Base-by-base conservation (phyloP, 2,797 vertebrate species). In the Allobates femoralis region DNA sequence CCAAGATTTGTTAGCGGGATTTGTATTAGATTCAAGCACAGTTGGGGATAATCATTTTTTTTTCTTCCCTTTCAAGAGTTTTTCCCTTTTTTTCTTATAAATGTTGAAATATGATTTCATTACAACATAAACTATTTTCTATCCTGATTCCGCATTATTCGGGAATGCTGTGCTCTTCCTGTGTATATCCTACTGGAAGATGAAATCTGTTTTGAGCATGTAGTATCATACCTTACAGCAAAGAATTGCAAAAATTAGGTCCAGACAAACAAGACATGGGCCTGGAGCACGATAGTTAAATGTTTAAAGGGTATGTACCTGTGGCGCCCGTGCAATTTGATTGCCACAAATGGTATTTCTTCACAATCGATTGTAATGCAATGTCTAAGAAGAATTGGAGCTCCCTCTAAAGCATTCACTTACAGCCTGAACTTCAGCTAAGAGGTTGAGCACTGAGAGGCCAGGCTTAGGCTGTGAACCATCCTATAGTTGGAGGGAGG, bases 1-100 rank as follows among this genome's bases (percentile, higher is more conserved):
- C 11, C 46, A 16, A 76, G 41, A 85, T 85, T 85, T 79, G 55
- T 86, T 74, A 86, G 67, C 78, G 26, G 21, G 37, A 34, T 85
- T 50, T 30, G 53, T 32, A 80, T 73, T 80, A 69, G 37, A 62
- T 80, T 80, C 34, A 21, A 32, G 34, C 67, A 37, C 84, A 32
- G 55, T 58, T 58, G 50, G 76, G 64, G 37, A 55, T 34, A 69
- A 84, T 84, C 55, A 16, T 16, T 64, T 50, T 14, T 46, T 62
- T 51, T 23, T 53, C 34, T 1, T 69, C 46, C 14, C 46, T 77
- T 84, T 84, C 53, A 14, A 37, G 14, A 6, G 14, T 5, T 11
- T 85, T 69, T 50, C 69, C 11, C 3, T 78, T 67, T 78, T 41
- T 66, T 78, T 67, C 69, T 41, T 66, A 78, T 34, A 77, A 32